These are phyloP conservation scores for Eueides isabella DNA, from an alignment of 1,140 invertebrate genomes.

Conservation along the genomic window DNA sequence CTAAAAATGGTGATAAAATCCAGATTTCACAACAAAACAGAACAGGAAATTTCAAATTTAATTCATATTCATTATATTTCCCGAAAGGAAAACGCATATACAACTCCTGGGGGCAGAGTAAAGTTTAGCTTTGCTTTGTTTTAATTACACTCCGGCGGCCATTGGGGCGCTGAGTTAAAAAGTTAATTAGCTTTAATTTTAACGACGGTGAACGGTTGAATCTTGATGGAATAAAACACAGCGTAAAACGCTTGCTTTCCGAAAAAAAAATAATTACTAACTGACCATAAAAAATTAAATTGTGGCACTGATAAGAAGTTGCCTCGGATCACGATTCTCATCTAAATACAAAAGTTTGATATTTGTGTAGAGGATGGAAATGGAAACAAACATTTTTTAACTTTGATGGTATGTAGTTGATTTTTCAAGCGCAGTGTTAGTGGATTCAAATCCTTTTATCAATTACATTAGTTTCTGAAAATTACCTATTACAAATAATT, in stretches of 20 bases:
- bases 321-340: background rate
- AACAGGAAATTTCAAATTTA: constrained; percentile 16
- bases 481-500: too few relatives aligned
- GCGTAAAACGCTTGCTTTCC: constrained; percentile 33
- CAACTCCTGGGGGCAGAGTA: constrained; percentile 62
- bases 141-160: constrained; percentile 67
- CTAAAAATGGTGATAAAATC: constrained; percentile 13
- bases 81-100: constrained; percentile 52
- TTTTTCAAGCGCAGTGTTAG: too few relatives aligned
- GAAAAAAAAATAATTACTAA: constrained; percentile 22
- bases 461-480: too few relatives aligned
- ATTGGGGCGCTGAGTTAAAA: constrained; percentile 60
- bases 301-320: constrained; percentile 22
- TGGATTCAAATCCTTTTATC: too few relatives aligned
- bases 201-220: constrained; percentile 43
- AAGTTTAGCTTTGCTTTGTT: constrained; percentile 75
- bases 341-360: background rate
- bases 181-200: constrained; percentile 74
- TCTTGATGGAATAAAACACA: constrained; percentile 44
- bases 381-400: too few relatives aligned
- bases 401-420: too few relatives aligned
- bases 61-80: constrained; percentile 43
- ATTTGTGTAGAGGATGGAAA: too few relatives aligned
- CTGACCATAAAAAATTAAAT: constrained; percentile 32
- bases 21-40: constrained; percentile 19